Percentiles rank a stretch among this genome's conserved stretches.
phyloP scores from a whole-genome alignment of 2,113 vertebrate species.

The Carassius auratus region DNA sequence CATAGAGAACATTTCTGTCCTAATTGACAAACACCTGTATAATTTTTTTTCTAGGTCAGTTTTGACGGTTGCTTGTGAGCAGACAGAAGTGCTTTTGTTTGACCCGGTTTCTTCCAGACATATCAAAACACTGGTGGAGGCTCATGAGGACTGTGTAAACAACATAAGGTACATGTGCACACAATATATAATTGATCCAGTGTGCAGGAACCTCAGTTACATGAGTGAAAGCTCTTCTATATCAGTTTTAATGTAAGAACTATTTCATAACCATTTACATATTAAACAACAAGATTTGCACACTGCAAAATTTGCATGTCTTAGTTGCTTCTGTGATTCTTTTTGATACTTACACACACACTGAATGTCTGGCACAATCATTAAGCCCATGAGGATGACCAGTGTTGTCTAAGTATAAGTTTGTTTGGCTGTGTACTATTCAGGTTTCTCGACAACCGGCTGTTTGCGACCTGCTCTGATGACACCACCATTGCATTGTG shows the following conservation, averaged over 20 bases:
- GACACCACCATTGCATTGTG: conserved; percentile 98
- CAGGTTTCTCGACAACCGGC: conserved; percentile 96
- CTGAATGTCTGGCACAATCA: neutral
- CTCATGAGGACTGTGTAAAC: conserved; percentile 96
- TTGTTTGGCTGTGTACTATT: conserved; percentile 17
- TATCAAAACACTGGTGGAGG: too few species aligned
- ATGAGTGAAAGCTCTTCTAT: neutral
- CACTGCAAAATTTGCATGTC: neutral
- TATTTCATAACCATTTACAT: neutral
- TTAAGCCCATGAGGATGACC: neutral
- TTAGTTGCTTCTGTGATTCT: neutral
- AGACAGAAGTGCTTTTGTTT: conserved; percentile 96
- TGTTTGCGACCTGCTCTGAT: conserved; percentile 97
- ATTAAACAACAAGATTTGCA: neutral
- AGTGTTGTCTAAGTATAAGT: neutral
- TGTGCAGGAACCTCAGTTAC: neutral
- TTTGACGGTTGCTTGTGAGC: conserved; percentile 95
- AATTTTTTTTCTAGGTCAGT: conserved; percentile 82
- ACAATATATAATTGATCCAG: too few species aligned
- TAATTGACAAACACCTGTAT: neutral
- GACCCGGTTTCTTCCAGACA: conserved; percentile 96
- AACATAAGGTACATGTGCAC: conserved; percentile 87
- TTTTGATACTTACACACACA: neutral
- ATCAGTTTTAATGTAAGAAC: neutral
- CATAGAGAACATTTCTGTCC: neutral